phyloP scores from a whole-genome alignment of 2,888 invertebrate species.

The Oligia strigilis region DNA sequence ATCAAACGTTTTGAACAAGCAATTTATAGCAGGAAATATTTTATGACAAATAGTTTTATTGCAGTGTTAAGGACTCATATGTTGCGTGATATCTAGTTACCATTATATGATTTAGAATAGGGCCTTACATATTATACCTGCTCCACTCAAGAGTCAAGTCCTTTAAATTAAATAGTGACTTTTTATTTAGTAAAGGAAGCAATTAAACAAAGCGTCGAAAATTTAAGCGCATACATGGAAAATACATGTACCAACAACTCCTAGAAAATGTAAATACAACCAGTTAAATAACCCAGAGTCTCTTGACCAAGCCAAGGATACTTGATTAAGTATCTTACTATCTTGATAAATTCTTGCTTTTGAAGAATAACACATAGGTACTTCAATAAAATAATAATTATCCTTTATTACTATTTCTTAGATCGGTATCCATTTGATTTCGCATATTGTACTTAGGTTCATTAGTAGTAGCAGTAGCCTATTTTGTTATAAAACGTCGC shows the following conservation, averaged over 20 bases:
- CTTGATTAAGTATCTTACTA: not conserved
- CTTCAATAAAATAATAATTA: not conserved
- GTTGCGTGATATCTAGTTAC: not conserved
- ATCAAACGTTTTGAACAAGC: too few species aligned
- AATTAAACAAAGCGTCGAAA: slow-evolving; percentile 25
- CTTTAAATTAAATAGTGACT: slow-evolving; percentile 29
- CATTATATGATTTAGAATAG: not conserved
- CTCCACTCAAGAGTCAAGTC: slow-evolving; percentile 4
- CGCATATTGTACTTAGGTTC: not conserved
- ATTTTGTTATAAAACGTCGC: slow-evolving; percentile 1
- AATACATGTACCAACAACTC: not conserved
- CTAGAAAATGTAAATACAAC: not conserved
- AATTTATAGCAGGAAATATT: not conserved
- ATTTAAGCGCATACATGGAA: not conserved
- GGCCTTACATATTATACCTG: not conserved
- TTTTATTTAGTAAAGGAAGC: slow-evolving; percentile 13
- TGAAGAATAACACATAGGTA: not conserved
- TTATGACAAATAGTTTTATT: not conserved
- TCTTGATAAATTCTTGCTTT: not conserved
- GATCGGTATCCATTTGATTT: not conserved
- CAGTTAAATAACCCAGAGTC: not conserved
- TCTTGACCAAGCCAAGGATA: not conserved
- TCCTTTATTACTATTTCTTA: not conserved
- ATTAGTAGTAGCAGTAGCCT: too few species aligned
- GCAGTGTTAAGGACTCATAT: not conserved